These are phyloP conservation scores for Cyprinella venusta DNA, from an alignment of 2,797 vertebrate species.

Conservation along the genomic window DNA sequence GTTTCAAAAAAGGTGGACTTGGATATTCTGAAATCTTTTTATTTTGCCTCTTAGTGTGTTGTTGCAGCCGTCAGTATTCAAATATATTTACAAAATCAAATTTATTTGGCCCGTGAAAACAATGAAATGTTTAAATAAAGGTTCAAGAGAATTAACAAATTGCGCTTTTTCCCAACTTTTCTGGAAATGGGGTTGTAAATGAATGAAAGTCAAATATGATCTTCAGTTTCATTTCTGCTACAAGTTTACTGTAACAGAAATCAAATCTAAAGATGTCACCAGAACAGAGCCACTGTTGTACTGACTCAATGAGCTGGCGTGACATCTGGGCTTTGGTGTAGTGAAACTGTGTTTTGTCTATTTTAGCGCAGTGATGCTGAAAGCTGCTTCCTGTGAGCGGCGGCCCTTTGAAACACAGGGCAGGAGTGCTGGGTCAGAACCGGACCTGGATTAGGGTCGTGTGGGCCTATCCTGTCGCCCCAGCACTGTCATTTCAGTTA, in stretches of 20 bases:
- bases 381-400: conserved; percentile 62
- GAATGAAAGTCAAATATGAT: not conserved
- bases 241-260: too few relatives aligned
- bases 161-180: not conserved
- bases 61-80: not conserved
- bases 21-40: too few relatives aligned
- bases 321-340: not conserved
- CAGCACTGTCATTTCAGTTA: conserved; percentile 63
- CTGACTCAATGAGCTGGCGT: not conserved
- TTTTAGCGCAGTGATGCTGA: conserved; percentile 11
- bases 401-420: conserved; percentile 56
- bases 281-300: not conserved
- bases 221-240: not conserved
- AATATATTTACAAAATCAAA: not conserved
- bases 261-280: not conserved
- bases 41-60: not conserved
- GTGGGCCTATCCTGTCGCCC: conserved; percentile 50
- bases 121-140: too few relatives aligned
- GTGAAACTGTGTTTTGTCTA: not conserved
- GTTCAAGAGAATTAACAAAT: too few relatives aligned
- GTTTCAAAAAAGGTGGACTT: not conserved
- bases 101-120: too few relatives aligned
- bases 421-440: conserved; percentile 49
- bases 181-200: not conserved
- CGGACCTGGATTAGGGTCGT: conserved; percentile 33